phyloP scores from a whole-genome alignment of 2,113 vertebrate genomes.

The Deroptyus accipitrinus region DNA sequence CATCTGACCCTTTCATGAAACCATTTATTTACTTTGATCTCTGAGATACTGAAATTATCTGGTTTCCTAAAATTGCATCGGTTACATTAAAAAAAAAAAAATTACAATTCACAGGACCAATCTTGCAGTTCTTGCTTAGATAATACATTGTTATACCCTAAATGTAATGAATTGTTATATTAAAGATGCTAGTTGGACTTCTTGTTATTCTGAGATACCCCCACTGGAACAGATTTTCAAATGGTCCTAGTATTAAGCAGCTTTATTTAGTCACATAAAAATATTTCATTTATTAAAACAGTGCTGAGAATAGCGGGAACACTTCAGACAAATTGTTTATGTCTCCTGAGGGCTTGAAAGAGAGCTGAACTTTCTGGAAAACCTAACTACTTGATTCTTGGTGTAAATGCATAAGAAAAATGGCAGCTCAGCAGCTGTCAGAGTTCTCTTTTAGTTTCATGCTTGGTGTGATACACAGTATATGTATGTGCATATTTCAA shows the following conservation, averaged over 20 bases:
- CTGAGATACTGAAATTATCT: not conserved
- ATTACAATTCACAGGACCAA: not conserved
- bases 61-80: not conserved
- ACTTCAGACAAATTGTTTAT: not conserved
- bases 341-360: not conserved
- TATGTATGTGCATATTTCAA: not conserved
- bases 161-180: not conserved
- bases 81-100: not conserved
- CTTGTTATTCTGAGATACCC: not conserved
- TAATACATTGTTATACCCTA: not conserved
- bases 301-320: not conserved
- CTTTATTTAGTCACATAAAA: not conserved
- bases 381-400: slow-evolving; percentile 2
- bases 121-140: not conserved
- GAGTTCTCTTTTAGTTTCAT: slow-evolving; percentile 41
- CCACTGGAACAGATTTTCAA: not conserved
- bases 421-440: slow-evolving; percentile 21
- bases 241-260: not conserved
- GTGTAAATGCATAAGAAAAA: slow-evolving; percentile 49
- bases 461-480: not conserved
- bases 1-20: slow-evolving; percentile 6
- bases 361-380: slow-evolving; percentile 2
- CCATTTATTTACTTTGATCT: not conserved
- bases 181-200: not conserved
- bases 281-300: not conserved